Evolutionary conservation across 2,113 vertebrate genomes (phyloP), one percentile per base, ranked within the genome.

Genomic region (Lota lota): DNA sequence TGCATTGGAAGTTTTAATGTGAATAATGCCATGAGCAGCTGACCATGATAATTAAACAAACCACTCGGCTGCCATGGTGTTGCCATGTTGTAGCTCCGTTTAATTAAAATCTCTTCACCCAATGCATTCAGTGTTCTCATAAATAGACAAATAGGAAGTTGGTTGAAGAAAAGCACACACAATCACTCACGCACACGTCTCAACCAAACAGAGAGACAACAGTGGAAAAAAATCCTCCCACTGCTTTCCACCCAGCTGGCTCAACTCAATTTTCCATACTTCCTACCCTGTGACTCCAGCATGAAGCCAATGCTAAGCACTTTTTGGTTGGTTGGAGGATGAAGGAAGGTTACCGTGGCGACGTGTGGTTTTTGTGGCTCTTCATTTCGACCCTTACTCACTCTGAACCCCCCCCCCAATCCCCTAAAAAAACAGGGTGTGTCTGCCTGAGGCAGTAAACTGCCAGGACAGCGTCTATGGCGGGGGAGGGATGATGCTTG

Each of bases 271-370:
- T 90, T 91, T 88, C 87, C 88, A 79, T 74, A 16, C 40, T 73
- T 70, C 63, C 64, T 67, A 66, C 87, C 82, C 78, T 64, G 76
- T 63, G 77, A 78, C 74, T 82, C 79, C 81, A 77, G 69, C 68
- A 81, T 47, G 69, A 78, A 82, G 79, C 88, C 90, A 88, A 88
- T 90, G 90, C 85, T 83, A 74, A 85, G 76, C 70, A 63, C 80
- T 89, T 89, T 83, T 81, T 56, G 54, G 1, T 28, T 63, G 22
- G 67, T 57, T 61, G 20, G 47, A 59, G 20, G 57, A 40, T 17
- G 1, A 7, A 56, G 59, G 22, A 64, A 51, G 56, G 70, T 21
- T 79, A 53, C 68, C 24, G 57, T 60, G 33, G 22, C 67, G 74
- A 82, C 82, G 81, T 76, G 72, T 78, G 70, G 69, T 78, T 68